These are phyloP conservation scores for Anthonomus grandis DNA, from an alignment of 1,140 invertebrate species.

Conservation along the genomic window DNA sequence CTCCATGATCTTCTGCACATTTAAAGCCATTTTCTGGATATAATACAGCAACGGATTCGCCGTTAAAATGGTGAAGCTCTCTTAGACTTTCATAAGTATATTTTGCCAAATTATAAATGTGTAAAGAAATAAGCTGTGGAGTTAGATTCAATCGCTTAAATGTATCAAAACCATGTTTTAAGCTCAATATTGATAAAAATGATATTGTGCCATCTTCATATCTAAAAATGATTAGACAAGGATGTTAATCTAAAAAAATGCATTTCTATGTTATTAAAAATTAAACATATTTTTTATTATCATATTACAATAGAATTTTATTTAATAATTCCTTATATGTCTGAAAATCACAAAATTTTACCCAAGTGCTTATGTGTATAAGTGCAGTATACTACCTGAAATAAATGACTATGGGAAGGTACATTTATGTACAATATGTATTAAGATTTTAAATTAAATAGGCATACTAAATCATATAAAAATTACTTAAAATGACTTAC, in stretches of 20 bases:
- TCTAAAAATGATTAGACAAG: constrained; percentile 50
- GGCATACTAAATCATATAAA: too few relatives aligned
- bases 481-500: too few relatives aligned
- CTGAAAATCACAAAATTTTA: too few relatives aligned
- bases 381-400: too few relatives aligned
- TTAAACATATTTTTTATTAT: too few relatives aligned
- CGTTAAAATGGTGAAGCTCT: constrained; percentile 71
- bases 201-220: constrained; percentile 94
- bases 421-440: too few relatives aligned
- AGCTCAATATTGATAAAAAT: constrained; percentile 78
- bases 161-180: constrained; percentile 78
- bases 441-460: too few relatives aligned
- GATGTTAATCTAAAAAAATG: not conserved
- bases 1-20: constrained; percentile 67
- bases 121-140: constrained; percentile 66
- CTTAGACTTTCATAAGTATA: constrained; percentile 66
- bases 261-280: not conserved
- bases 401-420: too few relatives aligned
- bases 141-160: constrained; percentile 55
- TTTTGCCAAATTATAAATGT: constrained; percentile 74
- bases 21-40: constrained; percentile 72
- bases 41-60: constrained; percentile 62
- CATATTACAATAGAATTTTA: too few relatives aligned
- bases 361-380: too few relatives aligned
- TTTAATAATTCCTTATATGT: too few relatives aligned